Conservation (phyloP, 1,140 invertebrate genomes). For the Drosophila suzukii region DNA sequence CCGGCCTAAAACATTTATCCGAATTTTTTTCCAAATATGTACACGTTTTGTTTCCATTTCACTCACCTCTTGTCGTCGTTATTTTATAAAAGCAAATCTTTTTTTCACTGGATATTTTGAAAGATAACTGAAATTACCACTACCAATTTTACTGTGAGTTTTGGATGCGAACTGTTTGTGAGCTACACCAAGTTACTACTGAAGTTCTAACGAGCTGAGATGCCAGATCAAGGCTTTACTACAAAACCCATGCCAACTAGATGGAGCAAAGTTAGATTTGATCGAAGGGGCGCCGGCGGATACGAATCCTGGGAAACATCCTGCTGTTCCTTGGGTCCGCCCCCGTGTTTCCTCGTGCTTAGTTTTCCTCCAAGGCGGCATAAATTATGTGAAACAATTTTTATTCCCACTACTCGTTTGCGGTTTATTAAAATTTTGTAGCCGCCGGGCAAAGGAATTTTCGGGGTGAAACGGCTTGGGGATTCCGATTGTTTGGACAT, state of each 20-base stretch:
- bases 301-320: conserved; percentile 24
- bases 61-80: background rate
- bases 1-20: too few relatives aligned
- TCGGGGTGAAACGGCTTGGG: conserved; percentile 7
- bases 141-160: background rate
- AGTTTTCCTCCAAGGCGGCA: conserved; percentile 24
- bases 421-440: conserved; percentile 68
- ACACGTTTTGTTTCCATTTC: background rate
- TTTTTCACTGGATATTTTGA: background rate
- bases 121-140: background rate
- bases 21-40: background rate
- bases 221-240: background rate
- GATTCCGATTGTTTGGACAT: conserved; percentile 39
- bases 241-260: background rate
- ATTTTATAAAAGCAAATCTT: background rate
- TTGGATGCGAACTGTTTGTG: background rate
- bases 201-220: background rate
- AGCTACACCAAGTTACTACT: background rate
- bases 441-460: conserved; percentile 42
- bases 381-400: conserved; percentile 62
- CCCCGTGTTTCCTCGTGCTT: background rate
- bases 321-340: background rate
- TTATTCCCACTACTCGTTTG: conserved; percentile 42
- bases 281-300: conserved; percentile 23
- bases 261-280: conserved; percentile 19